Percentiles rank a stretch among this genome's conserved stretches.
phyloP scores from a whole-genome alignment of 2,797 vertebrate species.

The Scleropages formosus region DNA sequence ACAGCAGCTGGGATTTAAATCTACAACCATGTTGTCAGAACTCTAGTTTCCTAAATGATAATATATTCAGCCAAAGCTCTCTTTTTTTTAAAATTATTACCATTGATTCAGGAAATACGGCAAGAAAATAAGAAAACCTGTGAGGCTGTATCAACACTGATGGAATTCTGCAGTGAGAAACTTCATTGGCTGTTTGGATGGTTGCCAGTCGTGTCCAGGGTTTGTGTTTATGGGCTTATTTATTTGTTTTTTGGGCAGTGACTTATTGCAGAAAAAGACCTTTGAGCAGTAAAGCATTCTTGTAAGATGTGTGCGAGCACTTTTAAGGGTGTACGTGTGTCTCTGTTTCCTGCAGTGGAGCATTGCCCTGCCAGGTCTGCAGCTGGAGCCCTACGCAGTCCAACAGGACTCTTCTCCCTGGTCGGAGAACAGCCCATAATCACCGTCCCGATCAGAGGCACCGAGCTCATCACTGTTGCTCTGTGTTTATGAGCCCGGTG shows the following conservation, averaged over 20 bases:
- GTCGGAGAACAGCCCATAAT: constrained; percentile 45
- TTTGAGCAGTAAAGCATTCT: not conserved
- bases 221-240: not conserved
- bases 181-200: no score
- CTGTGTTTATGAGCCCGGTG: constrained; percentile 19
- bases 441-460: constrained; percentile 40
- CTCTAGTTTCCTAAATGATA: no score
- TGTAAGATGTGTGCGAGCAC: not conserved
- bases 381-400: not conserved
- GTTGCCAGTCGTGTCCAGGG: not conserved
- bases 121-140: no score
- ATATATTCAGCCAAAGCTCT: no score
- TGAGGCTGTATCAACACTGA: no score
- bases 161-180: no score
- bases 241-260: not conserved
- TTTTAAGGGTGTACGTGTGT: not conserved
- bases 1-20: no score
- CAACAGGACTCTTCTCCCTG: constrained; percentile 43
- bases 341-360: constrained; percentile 28
- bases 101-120: no score
- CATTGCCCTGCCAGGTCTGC: not conserved
- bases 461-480: constrained; percentile 22
- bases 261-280: no score
- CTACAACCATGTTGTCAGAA: no score
- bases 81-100: no score